phyloP scores from a whole-genome alignment of 2,797 vertebrate genomes.

The Passerculus sandwichensis region DNA sequence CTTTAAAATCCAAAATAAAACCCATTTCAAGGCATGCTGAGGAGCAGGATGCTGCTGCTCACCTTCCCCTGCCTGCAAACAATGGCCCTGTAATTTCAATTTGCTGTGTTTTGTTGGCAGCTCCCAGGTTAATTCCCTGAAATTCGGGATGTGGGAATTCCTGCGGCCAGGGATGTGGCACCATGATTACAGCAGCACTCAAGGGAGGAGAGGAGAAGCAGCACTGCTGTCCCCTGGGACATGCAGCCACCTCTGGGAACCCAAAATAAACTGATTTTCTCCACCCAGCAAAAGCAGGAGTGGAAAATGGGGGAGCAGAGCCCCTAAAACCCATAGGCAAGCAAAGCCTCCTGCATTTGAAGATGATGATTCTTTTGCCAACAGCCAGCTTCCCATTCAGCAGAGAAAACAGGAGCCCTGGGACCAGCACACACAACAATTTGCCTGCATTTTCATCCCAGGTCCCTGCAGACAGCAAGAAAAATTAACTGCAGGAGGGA shows the following conservation, averaged over 20 bases:
- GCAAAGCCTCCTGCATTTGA: neutral
- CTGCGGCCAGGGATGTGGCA: neutral
- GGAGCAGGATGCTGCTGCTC: neutral
- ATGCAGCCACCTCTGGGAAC: neutral
- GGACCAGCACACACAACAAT: neutral
- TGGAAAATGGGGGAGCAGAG: neutral
- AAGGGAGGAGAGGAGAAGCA: neutral
- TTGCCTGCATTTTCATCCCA: constrained; percentile 43
- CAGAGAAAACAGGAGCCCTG: neutral
- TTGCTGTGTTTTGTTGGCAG: neutral
- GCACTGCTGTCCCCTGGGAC: fast-evolving
- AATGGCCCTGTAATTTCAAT: neutral
- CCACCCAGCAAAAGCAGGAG: neutral
- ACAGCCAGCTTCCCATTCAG: neutral
- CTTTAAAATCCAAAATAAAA: neutral
- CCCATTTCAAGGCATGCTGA: neutral
- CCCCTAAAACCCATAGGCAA: neutral
- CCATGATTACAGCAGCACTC: fast-evolving
- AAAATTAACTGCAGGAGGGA: constrained; percentile 48
- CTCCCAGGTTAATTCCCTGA: neutral
- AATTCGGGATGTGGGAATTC: neutral
- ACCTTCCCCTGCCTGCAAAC: neutral
- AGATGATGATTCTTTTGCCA: neutral
- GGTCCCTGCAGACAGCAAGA: constrained; percentile 33
- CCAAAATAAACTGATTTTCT: fast-evolving